Conservation (phyloP, 1,140 invertebrate species). For the Cydia pomonella region DNA sequence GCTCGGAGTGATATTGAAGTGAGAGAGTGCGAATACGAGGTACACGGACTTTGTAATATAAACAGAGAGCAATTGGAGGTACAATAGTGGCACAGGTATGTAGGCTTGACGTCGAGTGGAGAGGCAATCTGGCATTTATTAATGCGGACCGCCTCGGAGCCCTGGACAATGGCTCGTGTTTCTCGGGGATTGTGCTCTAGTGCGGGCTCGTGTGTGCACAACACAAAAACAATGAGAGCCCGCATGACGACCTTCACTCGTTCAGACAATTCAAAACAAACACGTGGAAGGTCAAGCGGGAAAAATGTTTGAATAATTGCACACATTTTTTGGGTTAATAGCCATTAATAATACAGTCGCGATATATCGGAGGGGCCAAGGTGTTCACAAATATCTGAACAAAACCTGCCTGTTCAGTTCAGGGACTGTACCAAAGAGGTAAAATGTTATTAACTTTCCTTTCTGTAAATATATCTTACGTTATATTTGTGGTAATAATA, state of each 20-base stretch:
- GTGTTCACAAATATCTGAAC: too few species aligned
- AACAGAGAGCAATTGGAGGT: constrained; percentile 34
- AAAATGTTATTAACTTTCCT: not conserved
- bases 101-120: constrained; percentile 45
- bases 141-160: constrained; percentile 63
- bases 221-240: constrained; percentile 42
- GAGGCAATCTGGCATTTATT: constrained; percentile 66
- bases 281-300: constrained; percentile 6
- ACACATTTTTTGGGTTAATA: not conserved
- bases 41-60: constrained; percentile 48
- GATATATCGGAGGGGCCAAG: too few species aligned
- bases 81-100: constrained; percentile 34
- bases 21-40: constrained; percentile 49
- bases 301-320: constrained; percentile 14
- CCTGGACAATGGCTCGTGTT: constrained; percentile 65
- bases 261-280: constrained; percentile 32
- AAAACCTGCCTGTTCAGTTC: too few species aligned
- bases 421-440: not conserved
- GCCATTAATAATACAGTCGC: too few species aligned
- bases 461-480: not conserved
- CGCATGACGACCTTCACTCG: constrained; percentile 26
- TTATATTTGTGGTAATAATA: too few species aligned
- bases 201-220: constrained; percentile 49
- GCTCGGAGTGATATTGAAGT: constrained; percentile 25
- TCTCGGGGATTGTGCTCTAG: constrained; percentile 53